Evolutionary conservation across 2,797 vertebrate species (phyloP).

Genomic region (Triplophysa yarkandensis): DNA sequence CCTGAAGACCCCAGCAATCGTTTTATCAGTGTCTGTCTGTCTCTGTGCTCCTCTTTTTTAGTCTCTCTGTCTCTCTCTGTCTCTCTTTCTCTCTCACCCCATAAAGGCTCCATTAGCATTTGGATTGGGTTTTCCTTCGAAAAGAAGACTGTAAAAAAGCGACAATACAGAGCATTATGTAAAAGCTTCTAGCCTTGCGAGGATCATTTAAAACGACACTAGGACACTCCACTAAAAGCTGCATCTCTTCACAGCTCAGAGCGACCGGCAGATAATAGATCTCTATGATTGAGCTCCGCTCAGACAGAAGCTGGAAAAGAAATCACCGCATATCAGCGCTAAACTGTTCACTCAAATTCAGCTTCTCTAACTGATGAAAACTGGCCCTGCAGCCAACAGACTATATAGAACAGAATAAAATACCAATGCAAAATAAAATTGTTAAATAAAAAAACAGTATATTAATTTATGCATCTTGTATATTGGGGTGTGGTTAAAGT

Average conservation of each 20-base stretch:
- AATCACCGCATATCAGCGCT: conserved; percentile 16
- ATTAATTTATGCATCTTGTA: conserved; percentile 65
- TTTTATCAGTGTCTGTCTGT: not conserved
- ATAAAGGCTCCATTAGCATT: conserved; percentile 28
- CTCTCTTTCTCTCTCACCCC: conserved; percentile 8
- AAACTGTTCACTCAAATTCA: conserved; percentile 32
- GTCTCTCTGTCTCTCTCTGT: not conserved
- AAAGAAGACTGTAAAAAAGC: conserved; percentile 26
- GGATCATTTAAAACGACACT: conserved; percentile 37
- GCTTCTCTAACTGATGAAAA: conserved; percentile 22
- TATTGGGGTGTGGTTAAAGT: conserved; percentile 63
- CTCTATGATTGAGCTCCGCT: conserved; percentile 16
- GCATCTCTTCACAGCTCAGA: conserved; percentile 16
- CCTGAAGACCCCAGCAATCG: conserved; percentile 12
- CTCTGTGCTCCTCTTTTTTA: not conserved
- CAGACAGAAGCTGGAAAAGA: conserved; percentile 33
- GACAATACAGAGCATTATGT: conserved; percentile 22
- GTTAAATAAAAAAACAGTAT: conserved; percentile 53
- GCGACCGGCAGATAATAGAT: conserved; percentile 42
- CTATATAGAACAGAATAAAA: not conserved
- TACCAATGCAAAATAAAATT: not conserved
- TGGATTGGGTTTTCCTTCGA: conserved; percentile 20
- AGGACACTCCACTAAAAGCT: conserved; percentile 31
- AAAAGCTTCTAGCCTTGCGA: conserved; percentile 28
- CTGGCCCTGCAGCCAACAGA: not conserved